Percentiles rank a stretch among this genome's conserved stretches.
These are phyloP conservation scores for Stomatorhinus ivindoensis DNA, from an alignment of 2,113 vertebrate species.

Conservation along the genomic window DNA sequence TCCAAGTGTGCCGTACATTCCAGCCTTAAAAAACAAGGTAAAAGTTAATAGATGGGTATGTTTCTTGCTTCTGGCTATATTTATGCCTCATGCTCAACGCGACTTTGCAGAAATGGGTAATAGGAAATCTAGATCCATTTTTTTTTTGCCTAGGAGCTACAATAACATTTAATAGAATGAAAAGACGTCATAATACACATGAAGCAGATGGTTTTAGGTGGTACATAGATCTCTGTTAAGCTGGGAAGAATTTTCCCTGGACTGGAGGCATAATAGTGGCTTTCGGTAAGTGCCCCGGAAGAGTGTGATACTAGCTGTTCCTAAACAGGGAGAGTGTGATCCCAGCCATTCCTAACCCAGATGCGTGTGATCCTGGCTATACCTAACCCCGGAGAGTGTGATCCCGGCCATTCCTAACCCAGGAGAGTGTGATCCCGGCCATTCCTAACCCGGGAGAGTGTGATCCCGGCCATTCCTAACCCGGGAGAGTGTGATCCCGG, in stretches of 20 bases:
- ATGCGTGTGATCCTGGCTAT: not conserved
- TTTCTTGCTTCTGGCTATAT: not conserved
- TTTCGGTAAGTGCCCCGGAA: not conserved
- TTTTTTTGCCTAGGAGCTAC: slow-evolving; percentile 2
- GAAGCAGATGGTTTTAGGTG: not conserved
- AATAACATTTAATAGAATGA: slow-evolving; percentile 6
- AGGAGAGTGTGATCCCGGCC: not conserved
- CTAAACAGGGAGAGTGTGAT: not conserved
- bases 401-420: not conserved
- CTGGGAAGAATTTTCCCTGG: not conserved
- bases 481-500: not conserved
- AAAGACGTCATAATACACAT: not conserved
- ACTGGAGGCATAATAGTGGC: not conserved
- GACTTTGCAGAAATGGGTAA: not conserved
- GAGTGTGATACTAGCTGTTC: not conserved
- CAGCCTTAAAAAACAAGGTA: not conserved
- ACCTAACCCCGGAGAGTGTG: not conserved
- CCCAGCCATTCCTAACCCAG: not conserved
- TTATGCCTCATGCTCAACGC: not conserved
- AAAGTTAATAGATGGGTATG: slow-evolving; percentile 6
- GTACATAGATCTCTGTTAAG: not conserved
- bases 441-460: not conserved
- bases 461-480: not conserved
- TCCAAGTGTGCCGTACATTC: not conserved
- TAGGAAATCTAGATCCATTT: not conserved